phyloP scores from a whole-genome alignment of 2,113 vertebrate genomes.

The Prinia subflava region DNA sequence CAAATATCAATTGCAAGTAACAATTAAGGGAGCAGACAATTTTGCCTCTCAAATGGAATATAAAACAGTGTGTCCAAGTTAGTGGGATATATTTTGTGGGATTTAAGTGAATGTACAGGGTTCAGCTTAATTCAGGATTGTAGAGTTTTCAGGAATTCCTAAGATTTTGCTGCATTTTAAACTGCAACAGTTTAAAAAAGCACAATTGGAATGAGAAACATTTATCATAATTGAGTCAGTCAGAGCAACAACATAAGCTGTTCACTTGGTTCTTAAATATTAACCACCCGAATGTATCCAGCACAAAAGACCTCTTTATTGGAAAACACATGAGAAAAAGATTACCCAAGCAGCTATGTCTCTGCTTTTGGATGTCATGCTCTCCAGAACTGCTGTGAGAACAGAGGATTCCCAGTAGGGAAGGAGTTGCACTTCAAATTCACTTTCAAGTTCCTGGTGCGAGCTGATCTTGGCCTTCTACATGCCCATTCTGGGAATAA shows the following conservation, averaged over 20 bases:
- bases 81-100: not conserved
- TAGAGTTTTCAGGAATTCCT: not conserved
- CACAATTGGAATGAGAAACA: not conserved
- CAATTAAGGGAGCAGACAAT: not conserved
- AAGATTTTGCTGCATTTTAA: not conserved
- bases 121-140: not conserved
- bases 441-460: not conserved
- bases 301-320: not conserved
- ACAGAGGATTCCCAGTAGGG: not conserved
- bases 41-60: not conserved
- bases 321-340: not conserved
- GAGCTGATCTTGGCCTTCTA: not conserved
- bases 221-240: not conserved
- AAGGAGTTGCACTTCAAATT: not conserved
- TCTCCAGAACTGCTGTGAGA: not conserved
- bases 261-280: not conserved
- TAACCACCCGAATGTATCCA: not conserved
- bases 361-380: not conserved
- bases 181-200: not conserved
- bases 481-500: not conserved
- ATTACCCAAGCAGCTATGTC: not conserved
- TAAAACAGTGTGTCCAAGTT: not conserved
- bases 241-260: not conserved
- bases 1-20: not conserved
- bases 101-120: not conserved